phyloP scores from a whole-genome alignment of 2,797 vertebrate species.

The Phataginus tetradactyla region DNA sequence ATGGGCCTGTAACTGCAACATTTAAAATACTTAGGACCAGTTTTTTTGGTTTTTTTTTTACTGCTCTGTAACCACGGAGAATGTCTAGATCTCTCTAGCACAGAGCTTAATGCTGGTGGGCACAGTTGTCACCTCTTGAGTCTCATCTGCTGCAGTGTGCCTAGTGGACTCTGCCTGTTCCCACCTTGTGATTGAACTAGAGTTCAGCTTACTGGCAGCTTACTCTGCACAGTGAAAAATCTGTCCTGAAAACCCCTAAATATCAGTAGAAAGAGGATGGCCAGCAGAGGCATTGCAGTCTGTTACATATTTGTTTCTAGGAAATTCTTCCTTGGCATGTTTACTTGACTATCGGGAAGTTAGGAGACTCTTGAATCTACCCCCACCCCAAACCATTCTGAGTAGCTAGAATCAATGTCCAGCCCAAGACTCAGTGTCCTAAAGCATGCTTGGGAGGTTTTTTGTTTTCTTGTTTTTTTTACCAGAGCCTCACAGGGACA shows the following conservation, averaged over 20 bases:
- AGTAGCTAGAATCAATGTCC: neutral
- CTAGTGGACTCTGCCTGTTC: neutral
- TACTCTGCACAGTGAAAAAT: neutral
- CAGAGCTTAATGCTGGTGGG: neutral
- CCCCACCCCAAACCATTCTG: constrained; percentile 37
- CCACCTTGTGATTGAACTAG: neutral
- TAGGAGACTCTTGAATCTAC: neutral
- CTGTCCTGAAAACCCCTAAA: neutral
- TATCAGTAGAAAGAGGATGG: neutral
- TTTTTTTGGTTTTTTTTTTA: neutral
- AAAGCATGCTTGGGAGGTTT: neutral
- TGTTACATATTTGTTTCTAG: neutral
- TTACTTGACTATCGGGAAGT: constrained; percentile 25
- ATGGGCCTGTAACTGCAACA: neutral
- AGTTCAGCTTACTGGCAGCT: neutral
- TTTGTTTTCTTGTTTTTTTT: neutral
- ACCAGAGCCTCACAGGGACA: neutral
- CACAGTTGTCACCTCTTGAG: neutral
- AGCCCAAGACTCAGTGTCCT: neutral
- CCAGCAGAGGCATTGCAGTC: neutral
- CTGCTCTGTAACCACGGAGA: neutral
- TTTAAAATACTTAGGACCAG: neutral
- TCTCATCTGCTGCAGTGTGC: neutral
- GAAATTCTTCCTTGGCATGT: neutral
- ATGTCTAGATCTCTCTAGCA: neutral